Base-by-base conservation (phyloP, 2,888 invertebrate species). In the Amphipyra tragopoginis region DNA sequence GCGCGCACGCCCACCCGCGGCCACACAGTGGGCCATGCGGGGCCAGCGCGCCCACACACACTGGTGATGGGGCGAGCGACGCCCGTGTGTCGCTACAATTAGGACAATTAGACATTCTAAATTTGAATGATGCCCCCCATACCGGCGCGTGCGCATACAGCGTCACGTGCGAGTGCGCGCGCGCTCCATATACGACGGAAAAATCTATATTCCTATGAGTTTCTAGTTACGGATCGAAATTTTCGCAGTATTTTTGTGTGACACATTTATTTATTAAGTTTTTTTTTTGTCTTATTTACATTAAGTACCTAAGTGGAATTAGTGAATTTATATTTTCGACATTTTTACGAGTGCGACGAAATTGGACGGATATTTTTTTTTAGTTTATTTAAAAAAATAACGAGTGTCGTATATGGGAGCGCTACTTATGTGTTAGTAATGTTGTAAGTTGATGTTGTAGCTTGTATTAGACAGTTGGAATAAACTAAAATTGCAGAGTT, bases 301-400 rank as follows among this genome's bases (percentile, higher is more conserved):
- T 42, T 68, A 76, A 60, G 64, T 67, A 61, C 44, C 39, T 77
- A 78, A 69, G 75, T 55, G 75, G 40, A 64, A 72, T 65, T 75
- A 61, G 72, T 77, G 64, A 75, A 75, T 68, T 78, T 78, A 60
- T 72, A 71, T 68, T 78, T 78, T 77, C 61, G 66, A 72, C 59
- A 15, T 55, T 77, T 71, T 72, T 55, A 45, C 49, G n/a, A 14
- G 33, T 8, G 33, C 14, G 44, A 58, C 53, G 36, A 54, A 69
- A 59, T 76, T 61, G 14, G 21, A 40, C 51, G 63, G 51, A 44
- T 64, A 64, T 72, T 57, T 69, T 75, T 29, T 71, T 69, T 59
- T 61, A 15, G 11, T 48, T 53, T 62, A 48, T 57, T 72, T 58
- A 52, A 52, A 42, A 40, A 29, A 43, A 43, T 54, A 50, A 56